phyloP scores from a whole-genome alignment of 2,888 invertebrate genomes.

The Meganola albula region DNA sequence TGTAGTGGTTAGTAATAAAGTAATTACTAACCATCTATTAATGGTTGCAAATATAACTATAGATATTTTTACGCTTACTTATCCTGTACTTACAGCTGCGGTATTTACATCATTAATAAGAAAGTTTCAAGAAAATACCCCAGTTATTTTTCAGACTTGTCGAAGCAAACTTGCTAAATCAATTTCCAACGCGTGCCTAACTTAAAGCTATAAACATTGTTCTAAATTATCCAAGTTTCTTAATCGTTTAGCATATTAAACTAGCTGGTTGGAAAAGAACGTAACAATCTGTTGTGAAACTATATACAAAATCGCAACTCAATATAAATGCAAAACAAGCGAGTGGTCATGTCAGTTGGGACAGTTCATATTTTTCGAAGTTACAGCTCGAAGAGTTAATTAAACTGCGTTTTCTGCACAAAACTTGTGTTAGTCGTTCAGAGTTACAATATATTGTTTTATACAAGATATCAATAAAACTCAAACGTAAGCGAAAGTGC shows the following conservation, averaged over 20 bases:
- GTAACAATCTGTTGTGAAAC: conserved; percentile 24
- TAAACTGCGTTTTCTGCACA: neutral
- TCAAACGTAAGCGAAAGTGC: too few species aligned
- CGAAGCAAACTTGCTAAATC: conserved; percentile 17
- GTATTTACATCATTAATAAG: too few species aligned
- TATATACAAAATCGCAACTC: conserved; percentile 30
- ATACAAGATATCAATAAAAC: too few species aligned
- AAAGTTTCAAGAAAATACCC: too few species aligned
- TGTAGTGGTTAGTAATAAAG: too few species aligned
- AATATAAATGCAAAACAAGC: conserved; percentile 36
- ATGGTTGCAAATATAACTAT: too few species aligned
- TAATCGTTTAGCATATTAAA: conserved; percentile 32
- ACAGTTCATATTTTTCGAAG: conserved; percentile 8
- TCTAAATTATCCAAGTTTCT: conserved; percentile 27
- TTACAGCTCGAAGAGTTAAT: conserved; percentile 3
- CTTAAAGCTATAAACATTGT: conserved; percentile 24
- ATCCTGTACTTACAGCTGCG: too few species aligned
- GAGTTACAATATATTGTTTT: too few species aligned
- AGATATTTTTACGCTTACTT: too few species aligned
- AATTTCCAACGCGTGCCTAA: conserved; percentile 23
- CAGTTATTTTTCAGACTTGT: neutral
- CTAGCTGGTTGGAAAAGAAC: conserved; percentile 21
- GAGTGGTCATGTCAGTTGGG: conserved; percentile 10
- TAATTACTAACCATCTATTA: too few species aligned
- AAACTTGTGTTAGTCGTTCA: too few species aligned